These are phyloP conservation scores for Tokudaia tokunoshimensis DNA, from an alignment of 2,797 vertebrate genomes.

Conservation along the genomic window DNA sequence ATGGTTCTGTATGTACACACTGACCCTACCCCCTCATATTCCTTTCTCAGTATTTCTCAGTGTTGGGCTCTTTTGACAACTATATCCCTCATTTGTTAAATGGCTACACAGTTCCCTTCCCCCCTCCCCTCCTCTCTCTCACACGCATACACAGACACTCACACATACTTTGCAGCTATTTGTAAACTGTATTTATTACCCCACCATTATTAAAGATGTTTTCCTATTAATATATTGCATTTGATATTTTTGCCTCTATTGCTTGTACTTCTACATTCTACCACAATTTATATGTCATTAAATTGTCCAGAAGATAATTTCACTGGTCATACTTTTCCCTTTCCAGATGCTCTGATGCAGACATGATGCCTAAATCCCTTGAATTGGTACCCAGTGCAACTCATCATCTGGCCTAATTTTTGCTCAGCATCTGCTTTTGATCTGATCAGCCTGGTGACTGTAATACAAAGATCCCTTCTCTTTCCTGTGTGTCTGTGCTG, in stretches of 20 bases:
- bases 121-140: not conserved
- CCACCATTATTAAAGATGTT: not conserved
- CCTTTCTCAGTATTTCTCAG: not conserved
- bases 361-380: not conserved
- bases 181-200: not conserved
- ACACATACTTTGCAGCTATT: not conserved
- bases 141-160: not conserved
- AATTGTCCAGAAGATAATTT: not conserved
- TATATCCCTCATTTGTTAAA: not conserved
- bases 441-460: not conserved
- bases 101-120: not conserved
- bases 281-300: not conserved
- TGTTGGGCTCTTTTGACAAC: not conserved
- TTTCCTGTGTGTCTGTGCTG: not conserved
- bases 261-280: not conserved
- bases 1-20: not conserved
- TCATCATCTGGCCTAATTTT: not conserved
- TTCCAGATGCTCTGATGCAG: not conserved
- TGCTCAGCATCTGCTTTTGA: not conserved
- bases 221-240: not conserved
- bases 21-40: not conserved
- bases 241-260: not conserved
- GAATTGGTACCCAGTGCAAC: not conserved
- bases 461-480: fast-evolving
- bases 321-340: not conserved